Evolutionary conservation across 2,797 vertebrate species (phyloP).

Genomic region (Dendrocincla fuliginosa): DNA sequence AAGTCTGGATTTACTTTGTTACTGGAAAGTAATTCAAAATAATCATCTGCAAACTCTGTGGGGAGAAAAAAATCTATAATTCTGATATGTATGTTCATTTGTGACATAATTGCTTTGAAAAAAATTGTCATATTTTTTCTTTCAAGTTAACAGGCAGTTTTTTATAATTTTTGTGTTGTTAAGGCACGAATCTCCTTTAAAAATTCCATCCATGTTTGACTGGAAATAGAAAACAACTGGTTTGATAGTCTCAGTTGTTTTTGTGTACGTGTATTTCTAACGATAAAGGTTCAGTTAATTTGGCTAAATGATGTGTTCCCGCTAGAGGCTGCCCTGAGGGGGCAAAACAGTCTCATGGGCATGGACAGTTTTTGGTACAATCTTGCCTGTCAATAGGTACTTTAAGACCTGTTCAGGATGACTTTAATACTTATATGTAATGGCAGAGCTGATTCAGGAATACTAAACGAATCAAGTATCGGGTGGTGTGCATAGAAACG

Average conservation of each 20-base stretch:
- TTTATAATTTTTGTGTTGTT: neutral
- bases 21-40: neutral
- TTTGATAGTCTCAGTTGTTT: neutral
- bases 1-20: neutral
- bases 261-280: neutral
- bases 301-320: neutral
- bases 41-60: neutral
- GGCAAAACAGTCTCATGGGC: neutral
- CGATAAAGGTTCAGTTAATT: neutral
- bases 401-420: neutral
- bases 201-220: neutral
- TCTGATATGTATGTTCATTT: neutral
- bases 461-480: neutral
- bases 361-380: neutral
- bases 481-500: neutral
- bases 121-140: neutral
- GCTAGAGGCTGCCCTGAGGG: neutral
- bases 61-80: accelerated
- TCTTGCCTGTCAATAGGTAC: neutral
- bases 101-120: neutral
- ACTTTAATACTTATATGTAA: neutral
- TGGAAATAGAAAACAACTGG: neutral
- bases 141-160: neutral
- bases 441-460: neutral
- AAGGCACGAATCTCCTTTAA: neutral